Evolutionary conservation across 2,113 vertebrate genomes (phyloP).

Genomic region (Silurus meridionalis): DNA sequence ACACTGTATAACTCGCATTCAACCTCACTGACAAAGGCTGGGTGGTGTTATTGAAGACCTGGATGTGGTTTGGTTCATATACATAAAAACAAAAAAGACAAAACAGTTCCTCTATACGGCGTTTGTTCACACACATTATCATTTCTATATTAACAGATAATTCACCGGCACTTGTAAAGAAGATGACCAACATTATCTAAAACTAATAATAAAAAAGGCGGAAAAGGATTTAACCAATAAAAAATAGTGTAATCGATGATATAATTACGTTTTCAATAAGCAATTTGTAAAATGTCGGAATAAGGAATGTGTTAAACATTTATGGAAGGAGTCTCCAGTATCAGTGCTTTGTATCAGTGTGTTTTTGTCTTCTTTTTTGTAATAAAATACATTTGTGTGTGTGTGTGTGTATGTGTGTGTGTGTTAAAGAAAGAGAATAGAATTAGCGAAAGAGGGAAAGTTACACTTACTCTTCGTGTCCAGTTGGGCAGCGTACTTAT

Average conservation of each 20-base stretch:
- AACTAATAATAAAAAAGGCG: background rate
- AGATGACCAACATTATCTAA: background rate
- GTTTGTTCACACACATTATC: background rate
- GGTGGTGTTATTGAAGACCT: background rate
- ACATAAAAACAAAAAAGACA: background rate
- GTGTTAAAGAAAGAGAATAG: background rate
- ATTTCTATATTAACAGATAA: background rate
- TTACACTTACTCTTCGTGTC: slow-evolving; percentile 88
- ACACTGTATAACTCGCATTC: background rate
- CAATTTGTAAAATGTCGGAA: too few relatives aligned
- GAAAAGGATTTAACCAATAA: too few relatives aligned
- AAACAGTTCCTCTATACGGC: background rate
- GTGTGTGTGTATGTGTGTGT: background rate
- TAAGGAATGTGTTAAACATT: background rate
- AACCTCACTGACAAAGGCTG: background rate
- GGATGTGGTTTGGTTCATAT: background rate
- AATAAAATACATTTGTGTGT: background rate
- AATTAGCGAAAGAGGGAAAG: background rate
- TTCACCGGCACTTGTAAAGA: background rate
- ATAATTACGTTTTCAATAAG: too few relatives aligned
- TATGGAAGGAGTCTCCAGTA: background rate
- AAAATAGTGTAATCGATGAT: background rate
- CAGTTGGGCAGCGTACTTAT: slow-evolving; percentile 89
- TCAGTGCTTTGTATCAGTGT: too few relatives aligned
- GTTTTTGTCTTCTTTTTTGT: too few relatives aligned